phyloP scores from a whole-genome alignment of 2,113 vertebrate species.

The Gnathonemus echidnorhynchus region DNA sequence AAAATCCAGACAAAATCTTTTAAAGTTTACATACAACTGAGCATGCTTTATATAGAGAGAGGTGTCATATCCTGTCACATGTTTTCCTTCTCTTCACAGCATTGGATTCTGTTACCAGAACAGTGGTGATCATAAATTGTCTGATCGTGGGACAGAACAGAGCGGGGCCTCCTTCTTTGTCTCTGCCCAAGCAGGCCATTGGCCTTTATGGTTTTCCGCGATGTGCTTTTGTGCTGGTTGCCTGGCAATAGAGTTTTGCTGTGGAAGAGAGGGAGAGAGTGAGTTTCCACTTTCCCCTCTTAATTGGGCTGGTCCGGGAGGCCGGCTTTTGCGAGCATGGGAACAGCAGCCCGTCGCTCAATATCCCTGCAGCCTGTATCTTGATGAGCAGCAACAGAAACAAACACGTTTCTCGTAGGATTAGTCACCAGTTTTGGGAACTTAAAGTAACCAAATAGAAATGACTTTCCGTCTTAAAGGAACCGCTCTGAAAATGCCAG shows the following conservation, averaged over 20 bases:
- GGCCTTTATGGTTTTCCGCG: neutral
- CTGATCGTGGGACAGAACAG: neutral
- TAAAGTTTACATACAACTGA: neutral
- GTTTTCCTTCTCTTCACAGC: neutral
- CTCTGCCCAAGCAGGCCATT: neutral
- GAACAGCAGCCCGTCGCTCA: neutral
- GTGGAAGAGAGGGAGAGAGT: neutral
- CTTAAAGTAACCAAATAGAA: neutral
- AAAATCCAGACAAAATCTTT: neutral
- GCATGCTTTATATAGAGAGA: neutral
- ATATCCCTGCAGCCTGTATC: neutral
- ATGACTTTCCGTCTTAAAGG: neutral
- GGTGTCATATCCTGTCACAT: neutral
- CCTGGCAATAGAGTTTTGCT: neutral
- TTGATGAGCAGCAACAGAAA: neutral
- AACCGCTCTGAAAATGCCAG: neutral
- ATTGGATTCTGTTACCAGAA: neutral
- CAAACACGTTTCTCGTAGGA: too few species aligned
- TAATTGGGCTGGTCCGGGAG: neutral
- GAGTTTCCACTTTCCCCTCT: neutral
- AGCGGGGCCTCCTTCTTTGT: neutral
- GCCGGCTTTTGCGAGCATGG: neutral
- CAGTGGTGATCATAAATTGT: neutral
- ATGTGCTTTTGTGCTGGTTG: neutral
- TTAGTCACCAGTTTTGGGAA: neutral